These are phyloP conservation scores for Lepeophtheirus salmonis DNA, from an alignment of 1,140 invertebrate genomes.

Conservation along the genomic window DNA sequence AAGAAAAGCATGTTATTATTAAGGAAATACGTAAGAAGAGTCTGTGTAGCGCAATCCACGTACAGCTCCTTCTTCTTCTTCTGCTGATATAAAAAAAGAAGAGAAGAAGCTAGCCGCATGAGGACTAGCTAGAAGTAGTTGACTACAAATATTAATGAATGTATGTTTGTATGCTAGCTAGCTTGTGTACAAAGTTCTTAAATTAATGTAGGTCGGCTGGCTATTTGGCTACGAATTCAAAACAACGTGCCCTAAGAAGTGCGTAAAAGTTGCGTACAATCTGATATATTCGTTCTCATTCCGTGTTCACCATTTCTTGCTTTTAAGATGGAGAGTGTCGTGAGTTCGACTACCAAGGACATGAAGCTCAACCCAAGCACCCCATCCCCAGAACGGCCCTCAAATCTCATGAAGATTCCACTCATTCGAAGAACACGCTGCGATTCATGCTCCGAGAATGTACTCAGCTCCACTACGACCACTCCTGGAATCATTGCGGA, in stretches of 20 bases:
- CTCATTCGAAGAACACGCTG: background rate
- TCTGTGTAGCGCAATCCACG: no score
- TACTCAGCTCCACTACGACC: background rate
- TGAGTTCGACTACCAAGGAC: background rate
- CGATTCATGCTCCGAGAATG: conserved; percentile 2
- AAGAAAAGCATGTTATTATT: no score
- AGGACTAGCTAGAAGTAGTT: no score
- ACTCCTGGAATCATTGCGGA: background rate
- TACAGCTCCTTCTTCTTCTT: no score
- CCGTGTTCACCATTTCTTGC: background rate
- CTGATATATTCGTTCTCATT: background rate
- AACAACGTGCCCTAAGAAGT: background rate
- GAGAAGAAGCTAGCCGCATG: no score
- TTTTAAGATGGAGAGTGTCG: background rate
- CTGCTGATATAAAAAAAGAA: no score
- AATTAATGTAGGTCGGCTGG: no score
- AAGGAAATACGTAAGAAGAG: no score
- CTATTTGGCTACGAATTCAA: background rate
- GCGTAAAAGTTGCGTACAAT: background rate
- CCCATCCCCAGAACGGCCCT: background rate
- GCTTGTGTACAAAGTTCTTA: no score
- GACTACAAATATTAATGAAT: no score
- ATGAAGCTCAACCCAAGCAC: background rate
- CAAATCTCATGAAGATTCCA: background rate
- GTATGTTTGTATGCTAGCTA: no score